phyloP scores from a whole-genome alignment of 2,797 vertebrate genomes.

The Neoniphon sammara region DNA sequence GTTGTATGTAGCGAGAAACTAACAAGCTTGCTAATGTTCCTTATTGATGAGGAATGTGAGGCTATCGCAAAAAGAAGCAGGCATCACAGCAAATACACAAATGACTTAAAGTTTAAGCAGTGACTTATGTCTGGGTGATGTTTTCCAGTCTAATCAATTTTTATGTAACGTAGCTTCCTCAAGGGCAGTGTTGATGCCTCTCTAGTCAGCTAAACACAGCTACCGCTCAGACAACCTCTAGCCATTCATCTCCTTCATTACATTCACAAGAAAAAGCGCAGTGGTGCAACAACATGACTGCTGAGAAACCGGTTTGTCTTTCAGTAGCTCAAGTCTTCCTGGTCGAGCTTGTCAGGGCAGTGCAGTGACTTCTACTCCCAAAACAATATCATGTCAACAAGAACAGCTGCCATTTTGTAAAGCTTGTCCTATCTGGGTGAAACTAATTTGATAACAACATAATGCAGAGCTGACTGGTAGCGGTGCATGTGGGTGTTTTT shows the following conservation, averaged over 20 bases:
- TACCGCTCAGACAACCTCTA: conserved; percentile 22
- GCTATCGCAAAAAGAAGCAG: not conserved
- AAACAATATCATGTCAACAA: conserved; percentile 20
- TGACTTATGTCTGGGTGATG: conserved; percentile 7
- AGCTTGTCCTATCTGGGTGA: conserved; percentile 16
- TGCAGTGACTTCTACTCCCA: conserved; percentile 4
- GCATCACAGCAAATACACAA: not conserved
- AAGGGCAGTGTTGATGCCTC: conserved; percentile 14
- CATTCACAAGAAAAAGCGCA: not conserved
- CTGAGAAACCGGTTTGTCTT: conserved; percentile 43
- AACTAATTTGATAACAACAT: conserved; percentile 36
- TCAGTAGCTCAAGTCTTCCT: conserved; percentile 16
- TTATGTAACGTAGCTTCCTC: conserved; percentile 5
- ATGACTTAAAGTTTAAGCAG: not conserved
- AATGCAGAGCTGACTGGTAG: conserved; percentile 22
- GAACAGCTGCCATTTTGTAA: conserved; percentile 40
- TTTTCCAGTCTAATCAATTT: conserved; percentile 31
- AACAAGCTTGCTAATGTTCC: not conserved
- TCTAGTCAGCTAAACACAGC: conserved; percentile 27
- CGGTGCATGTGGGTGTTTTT: conserved; percentile 42
- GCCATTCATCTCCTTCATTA: conserved; percentile 16
- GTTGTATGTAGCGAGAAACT: not conserved
- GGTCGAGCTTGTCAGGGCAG: conserved; percentile 47
- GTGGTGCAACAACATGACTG: conserved; percentile 1
- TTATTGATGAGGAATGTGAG: not conserved